Evolutionary conservation across 2,888 invertebrate species (phyloP), one percentile per base, ranked within the genome.

Genomic region (Sarcophaga rosellei): DNA sequence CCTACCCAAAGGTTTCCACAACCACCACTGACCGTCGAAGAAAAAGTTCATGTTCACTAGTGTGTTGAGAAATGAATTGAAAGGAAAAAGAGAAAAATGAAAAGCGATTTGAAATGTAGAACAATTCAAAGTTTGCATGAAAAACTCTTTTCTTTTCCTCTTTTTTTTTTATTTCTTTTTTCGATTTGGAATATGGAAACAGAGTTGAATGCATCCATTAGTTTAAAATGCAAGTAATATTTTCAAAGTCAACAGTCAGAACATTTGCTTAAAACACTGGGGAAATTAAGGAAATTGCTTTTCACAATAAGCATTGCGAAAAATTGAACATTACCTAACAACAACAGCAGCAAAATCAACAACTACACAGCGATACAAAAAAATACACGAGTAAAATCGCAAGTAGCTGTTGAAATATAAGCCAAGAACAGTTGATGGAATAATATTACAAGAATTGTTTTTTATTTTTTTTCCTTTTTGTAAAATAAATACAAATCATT

Each of bases 271-370:
- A 75, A 61, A 74, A 59, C 85, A 68, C 79, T 72, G 17, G 85
- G 79, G 85, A 85, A 85, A 85, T 85, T 82, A 85, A 82, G 66
- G 68, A 85, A 78, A 85, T 72, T 75, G 79, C 53, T 79, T 79
- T 79, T 74, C 59, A 53, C 53, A 53, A 53, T 53, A 53, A 53
- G 12, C 53, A 53, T 75, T 77, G 47, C 61, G 53, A 53, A 53
- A 12, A 53, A 53, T 35, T 44, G 65, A 44, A 66, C 15, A 35
- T 35, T 35, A 35, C 35, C 35, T 35, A 44, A 65, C 10, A 3
- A 15, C 11, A 11, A 15, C 11, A 15, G 2, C 12, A 53, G 5
- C 17, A 17, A 3, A 0, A 47, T 15, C 12, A 47, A 47, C 12
- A 53, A 53, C 11, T 17, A 17, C 4, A 53, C 17, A 53, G 4